A percentile compares a stretch with the other conserved stretches of the same genome.
Evolutionary conservation across 2,888 invertebrate genomes (phyloP).

Genomic region (Venustoraphidia nigricollis): DNA sequence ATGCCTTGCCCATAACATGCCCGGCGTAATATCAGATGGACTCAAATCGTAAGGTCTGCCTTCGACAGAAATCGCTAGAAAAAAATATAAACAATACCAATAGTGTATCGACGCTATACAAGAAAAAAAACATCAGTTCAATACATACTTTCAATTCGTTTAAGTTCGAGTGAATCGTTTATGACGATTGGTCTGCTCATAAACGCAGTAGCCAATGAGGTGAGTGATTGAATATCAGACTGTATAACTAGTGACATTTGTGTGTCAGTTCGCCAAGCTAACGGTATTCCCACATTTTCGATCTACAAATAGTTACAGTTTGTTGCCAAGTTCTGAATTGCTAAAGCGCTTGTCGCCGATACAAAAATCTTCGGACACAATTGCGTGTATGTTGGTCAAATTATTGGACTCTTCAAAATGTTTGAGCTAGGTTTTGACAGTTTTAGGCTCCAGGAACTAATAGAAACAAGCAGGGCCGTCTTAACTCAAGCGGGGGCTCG

Average conservation of each 20-base stretch:
- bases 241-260: constrained; percentile 60
- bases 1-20: constrained; percentile 1
- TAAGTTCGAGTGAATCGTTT: constrained; percentile 59
- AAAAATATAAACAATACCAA: background rate
- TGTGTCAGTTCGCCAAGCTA: constrained; percentile 66
- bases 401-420: no score
- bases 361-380: no score
- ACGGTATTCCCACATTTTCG: constrained; percentile 61
- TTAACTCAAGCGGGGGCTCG: no score
- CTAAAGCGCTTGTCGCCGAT: no score
- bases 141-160: constrained; percentile 62
- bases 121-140: background rate
- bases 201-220: constrained; percentile 54
- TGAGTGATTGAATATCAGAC: constrained; percentile 60
- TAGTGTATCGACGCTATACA: background rate
- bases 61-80: constrained; percentile 6
- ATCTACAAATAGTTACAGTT: constrained; percentile 34
- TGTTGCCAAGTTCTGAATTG: background rate
- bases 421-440: no score
- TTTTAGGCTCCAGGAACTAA: no score
- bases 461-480: no score
- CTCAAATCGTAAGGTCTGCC: constrained; percentile 6
- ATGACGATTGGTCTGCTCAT: constrained; percentile 56
- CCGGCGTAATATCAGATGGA: constrained; percentile 2
- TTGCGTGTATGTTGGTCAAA: no score